Base-by-base conservation (phyloP, 2,113 vertebrate species). In the Aldabrachelys gigantea region DNA sequence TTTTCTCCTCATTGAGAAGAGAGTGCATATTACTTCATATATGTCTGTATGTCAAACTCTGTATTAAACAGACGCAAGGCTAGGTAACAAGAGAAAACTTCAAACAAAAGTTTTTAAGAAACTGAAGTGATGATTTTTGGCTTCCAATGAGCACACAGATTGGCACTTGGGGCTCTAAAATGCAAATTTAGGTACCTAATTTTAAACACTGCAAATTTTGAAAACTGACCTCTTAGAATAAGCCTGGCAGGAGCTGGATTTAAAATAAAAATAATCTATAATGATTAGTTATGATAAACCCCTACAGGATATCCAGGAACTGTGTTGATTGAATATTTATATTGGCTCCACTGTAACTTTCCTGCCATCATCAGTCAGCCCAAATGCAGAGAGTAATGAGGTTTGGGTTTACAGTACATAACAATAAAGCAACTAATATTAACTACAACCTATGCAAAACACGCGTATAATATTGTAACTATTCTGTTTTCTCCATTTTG, bases 131-230 rank as follows among this genome's bases (percentile, higher is more conserved):
- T 41, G 78, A 9, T 3, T 50, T 82, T 90, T 87, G 49, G 65
- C 44, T 41, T 87, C 80, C 84, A 79, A 21, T 27, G 80, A 75
- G 35, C 25, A 57, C 75, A 81, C 54, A 84, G 44, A 76, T 52
- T 0, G 0, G 5, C n/a, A 52, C 16, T 21, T 50, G 57, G 76
- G 89, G 25, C 35, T 82, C 13, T 0, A 1, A 90, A 93, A 93
- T 4, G 21, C 49, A 82, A 78, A 52, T 8, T 52, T 54, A 14
- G 76, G 84, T 59, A 85, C 90, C 9, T 78, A 44, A n/a, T 50
- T 87, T 54, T 90, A 79, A 90, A 38, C 13, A 89, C 21, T 50
- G 49, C 62, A 35, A 44, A 80, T 3, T 86, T 76, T 80, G 56
- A 82, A 85, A 92, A 69, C 6, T 57, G 29, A n/a, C 9, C 84